Base-by-base conservation (phyloP, 1,140 invertebrate species). In the Apocrypta bakeri region DNA sequence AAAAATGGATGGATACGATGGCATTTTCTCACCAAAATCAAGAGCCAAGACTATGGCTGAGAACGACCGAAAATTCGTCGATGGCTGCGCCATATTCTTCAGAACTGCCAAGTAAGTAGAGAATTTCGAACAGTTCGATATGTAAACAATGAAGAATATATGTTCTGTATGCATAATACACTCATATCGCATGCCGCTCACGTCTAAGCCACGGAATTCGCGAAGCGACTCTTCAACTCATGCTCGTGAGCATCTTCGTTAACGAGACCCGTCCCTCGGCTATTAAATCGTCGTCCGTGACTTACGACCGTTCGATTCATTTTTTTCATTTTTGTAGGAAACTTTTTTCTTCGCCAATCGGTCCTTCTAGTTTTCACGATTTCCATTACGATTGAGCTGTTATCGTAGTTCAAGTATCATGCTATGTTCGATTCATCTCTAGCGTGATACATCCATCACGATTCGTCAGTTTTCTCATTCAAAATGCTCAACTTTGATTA, bases 71-170 rank as follows among this genome's bases (percentile, higher is more conserved):
- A 99, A 99, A 92, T 98, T 97, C 92, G 99, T 99, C 9, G 99
- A 99, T 92, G 99, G 99, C 82, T 99, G 99, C 94, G 98, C 99
- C 81, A 99, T 99, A 86, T 99, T 99, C 93, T 99, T 96, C 92
- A 94, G 97, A 92, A 96, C 95, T 87, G 95, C 96, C 87, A 99
- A 99, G 98, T 99, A 92, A 95, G 95, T 94, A 71, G 6, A 4
- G 27, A 78, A 81, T 29, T 63, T 76, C 74, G 2, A 77, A 66
- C 25, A 6, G 12, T 66, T 27, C 63, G 63, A 25, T 66, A 27
- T n/a, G n/a, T n/a, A 66, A 66, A 9, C 25, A 2, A 21, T 61
- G 17, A 61, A 3, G 56, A 14, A 61, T 61, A 61, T 14, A 14
- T 14, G 56, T n/a, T 4, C n/a, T n/a, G n/a, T n/a, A n/a, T n/a